Percentiles rank a stretch among this genome's conserved stretches.
Conservation (phyloP, 2,113 vertebrate species). For the Vireo altiloquus region DNA sequence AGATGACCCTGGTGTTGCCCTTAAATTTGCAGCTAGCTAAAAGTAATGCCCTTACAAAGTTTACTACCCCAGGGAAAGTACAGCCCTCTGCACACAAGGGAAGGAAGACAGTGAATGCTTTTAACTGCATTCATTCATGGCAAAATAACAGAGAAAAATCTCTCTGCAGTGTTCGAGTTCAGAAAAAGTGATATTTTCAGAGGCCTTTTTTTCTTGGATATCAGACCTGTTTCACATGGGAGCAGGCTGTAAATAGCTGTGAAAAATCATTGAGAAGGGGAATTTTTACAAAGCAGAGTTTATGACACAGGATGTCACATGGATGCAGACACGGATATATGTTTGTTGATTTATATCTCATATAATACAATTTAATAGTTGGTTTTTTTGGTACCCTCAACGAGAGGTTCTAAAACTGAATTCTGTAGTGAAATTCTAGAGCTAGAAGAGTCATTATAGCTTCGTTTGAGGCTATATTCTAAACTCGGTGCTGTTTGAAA, state of each 20-base stretch:
- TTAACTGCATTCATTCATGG: neutral
- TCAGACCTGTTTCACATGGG: neutral
- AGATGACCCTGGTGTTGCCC: neutral
- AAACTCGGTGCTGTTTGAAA: neutral
- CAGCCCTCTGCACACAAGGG: rapidly evolving
- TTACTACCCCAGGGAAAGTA: neutral
- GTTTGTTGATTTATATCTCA: neutral
- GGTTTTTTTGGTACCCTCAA: rapidly evolving
- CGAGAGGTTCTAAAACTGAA: neutral
- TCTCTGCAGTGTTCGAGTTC: neutral
- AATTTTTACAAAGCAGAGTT: neutral
- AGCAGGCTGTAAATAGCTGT: slow-evolving; percentile 16
- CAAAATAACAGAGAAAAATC: neutral
- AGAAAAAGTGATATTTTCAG: neutral
- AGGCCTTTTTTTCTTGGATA: neutral
- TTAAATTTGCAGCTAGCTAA: neutral
- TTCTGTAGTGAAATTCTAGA: neutral
- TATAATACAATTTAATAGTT: neutral
- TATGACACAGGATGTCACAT: neutral
- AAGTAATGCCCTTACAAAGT: neutral
- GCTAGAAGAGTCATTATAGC: neutral
- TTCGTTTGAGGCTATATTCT: neutral
- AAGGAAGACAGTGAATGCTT: neutral
- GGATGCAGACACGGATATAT: neutral
- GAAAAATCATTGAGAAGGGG: neutral